Base-by-base conservation (phyloP, 2,888 invertebrate species). In the Nipponacmea schrenckii region DNA sequence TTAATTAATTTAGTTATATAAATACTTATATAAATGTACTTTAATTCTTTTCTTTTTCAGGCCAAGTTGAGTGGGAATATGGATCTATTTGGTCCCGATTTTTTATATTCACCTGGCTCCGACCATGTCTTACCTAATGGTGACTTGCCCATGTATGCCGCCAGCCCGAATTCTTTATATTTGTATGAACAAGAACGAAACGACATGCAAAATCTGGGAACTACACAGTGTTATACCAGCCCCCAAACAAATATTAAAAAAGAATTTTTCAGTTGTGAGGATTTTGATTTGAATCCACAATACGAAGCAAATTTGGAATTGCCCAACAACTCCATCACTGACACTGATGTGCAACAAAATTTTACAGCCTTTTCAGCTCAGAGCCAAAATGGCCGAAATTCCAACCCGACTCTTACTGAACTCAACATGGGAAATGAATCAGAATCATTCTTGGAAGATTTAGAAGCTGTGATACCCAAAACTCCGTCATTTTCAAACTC, bases 111-210 rank as follows among this genome's bases (percentile, higher is more conserved):
- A 17, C 73, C 69, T 67, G 71, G 71, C 14, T 26, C 74, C 74
- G 79, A 80, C 24, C 77, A 80, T 39, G 73, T 78, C 0, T 72
- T 76, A 8, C 71, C 77, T 7, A 74, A 77, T 14, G 79, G 78
- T 24, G 68, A 71, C 56, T 62, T 69, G 10, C 73, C 80, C 39
- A 78, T 81, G 0, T 84, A 81, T 69, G 81, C 84, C 20, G 81
- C 83, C 24, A 84, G 84, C 74, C 85, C 86, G 20, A 83, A 84
- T 70, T 84, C 85, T 1, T 73, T 84, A 39, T 83, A 79, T 71
- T 83, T 86, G 79, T 86, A 85, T 75, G 86, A 86, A 17, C 83
- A 82, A 69, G 86, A 86, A 56, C 81, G 80, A 72, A 72, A 77
- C 24, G 83, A 84, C 66, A 81, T 81, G 79, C 82, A 81, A 70